Base-by-base conservation (phyloP, 2,888 invertebrate species). In the Phyllotreta striolata region DNA sequence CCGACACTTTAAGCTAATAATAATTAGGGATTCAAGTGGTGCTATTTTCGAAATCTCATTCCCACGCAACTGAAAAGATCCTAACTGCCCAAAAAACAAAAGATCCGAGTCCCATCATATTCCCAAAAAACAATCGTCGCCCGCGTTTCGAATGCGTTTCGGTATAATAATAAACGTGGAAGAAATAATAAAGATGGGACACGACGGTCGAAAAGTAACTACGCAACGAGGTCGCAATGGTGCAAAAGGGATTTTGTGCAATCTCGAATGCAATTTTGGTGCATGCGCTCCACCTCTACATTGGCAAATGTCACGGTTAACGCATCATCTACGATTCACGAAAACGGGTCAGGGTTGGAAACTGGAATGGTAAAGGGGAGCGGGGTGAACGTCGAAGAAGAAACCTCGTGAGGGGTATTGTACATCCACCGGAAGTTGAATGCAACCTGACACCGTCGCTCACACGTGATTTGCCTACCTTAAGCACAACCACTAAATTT, bases 391-490 rank as follows among this genome's bases (percentile, higher is more conserved):
- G 44, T 39, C 14, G 35, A 52, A 41, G 49, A 38, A 55, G 63
- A 59, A 55, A 59, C 59, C 55, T 49, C 47, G 40, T 46, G 62
- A 55, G 58, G 57, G 58, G 58, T 62, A 58, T 66, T 60, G 60
- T 61, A 57, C 61, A 60, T 67, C 57, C 67, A 67, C 74, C 75
- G 76, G 76, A 77, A 76, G 70, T 72, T 66, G 63, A 70, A 70
- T 67, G 76, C 76, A 76, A 77, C 76, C 74, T 73, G 76, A 77
- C 71, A 76, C 74, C 76, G 69, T 66, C 41, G 52, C 63, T 61
- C 72, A 72, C 73, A 75, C 76, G 74, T 74, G 76, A 76, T 74
- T 75, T 72, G 74, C 72, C 72, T 75, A 73, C 74, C 74, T 74
- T 71, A 68, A 69, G 67, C 62, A 56, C 55, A 49, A 55, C 55